These are phyloP conservation scores for Bradypus variegatus DNA, from an alignment of 2,797 vertebrate species.

Conservation along the genomic window DNA sequence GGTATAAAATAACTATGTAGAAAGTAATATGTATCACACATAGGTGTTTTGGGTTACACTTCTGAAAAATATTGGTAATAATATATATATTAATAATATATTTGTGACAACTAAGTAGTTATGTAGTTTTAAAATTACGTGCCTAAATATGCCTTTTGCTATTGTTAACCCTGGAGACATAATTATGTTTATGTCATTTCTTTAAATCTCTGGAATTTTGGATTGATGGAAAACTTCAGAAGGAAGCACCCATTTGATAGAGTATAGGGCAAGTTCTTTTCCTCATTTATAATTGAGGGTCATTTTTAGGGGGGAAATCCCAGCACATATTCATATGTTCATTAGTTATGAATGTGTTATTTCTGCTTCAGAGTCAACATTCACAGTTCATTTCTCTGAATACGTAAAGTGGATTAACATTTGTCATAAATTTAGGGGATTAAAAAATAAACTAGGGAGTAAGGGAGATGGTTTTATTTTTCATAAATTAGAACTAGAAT, in stretches of 20 bases:
- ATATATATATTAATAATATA: not conserved
- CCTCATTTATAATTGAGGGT: constrained; percentile 18
- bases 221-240: not conserved
- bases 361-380: constrained; percentile 26
- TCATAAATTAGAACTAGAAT: constrained; percentile 10
- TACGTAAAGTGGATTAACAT: not conserved
- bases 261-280: not conserved
- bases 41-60: not conserved
- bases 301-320: not conserved
- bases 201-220: constrained; percentile 17
- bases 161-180: not conserved
- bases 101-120: constrained; percentile 3
- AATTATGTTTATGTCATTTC: not conserved
- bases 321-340: not conserved
- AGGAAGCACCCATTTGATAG: not conserved
- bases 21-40: not conserved
- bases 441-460: constrained; percentile 19
- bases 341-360: not conserved
- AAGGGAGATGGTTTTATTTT: not conserved
- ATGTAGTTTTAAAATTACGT: constrained; percentile 6
- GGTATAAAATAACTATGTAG: not conserved
- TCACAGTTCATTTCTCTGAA: not conserved
- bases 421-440: constrained; percentile 1
- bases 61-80: constrained; percentile 25
- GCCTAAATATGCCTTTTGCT: not conserved